Evolutionary conservation across 2,113 vertebrate genomes (phyloP), one percentile per base, ranked within the genome.

Genomic region (Noctilio leporinus): DNA sequence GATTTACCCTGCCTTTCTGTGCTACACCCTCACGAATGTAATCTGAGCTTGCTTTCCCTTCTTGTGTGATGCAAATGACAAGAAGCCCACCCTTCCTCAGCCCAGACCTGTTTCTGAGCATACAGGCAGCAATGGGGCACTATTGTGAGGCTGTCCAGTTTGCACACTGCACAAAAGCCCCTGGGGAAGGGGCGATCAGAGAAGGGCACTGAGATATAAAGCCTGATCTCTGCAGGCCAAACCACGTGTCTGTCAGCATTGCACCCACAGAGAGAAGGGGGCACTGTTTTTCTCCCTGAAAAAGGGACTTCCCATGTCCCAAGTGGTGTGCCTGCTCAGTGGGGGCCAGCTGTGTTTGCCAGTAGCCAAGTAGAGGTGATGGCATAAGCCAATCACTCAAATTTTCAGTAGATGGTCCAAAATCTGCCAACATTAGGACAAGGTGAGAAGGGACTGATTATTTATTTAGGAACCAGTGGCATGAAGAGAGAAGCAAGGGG

Each of bases 351-450:
- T 94, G 88, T 83, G 55, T 95, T 96, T 96, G 76, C 93, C 96
- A 96, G 64, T 78, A 81, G 76, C 88, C 95, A 90, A 86, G 93
- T 80, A 96, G 92, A 95, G 85, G 85, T 95, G 96, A 97, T 28
- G 62, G 84, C 75, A 88, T 55, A 72, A 94, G 75, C 72, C 95
- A 95, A 96, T 47, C 85, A 57, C 72, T 87, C 84, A 94, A 93
- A 40, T 72, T 91, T 96, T 91, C 85, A 80, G 81, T n/a, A n/a
- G 92, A 94, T 43, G 28, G 49, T 65, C 85, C 38, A 75, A 82
- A 95, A 85, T 94, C 91, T 96, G 77, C 95, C 45, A 22, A 47
- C 22, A 72, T 20, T 40, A 67, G 51, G 38, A 75, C 9, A 93
- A 26, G 65, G 69, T 87, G 92, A 73, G 49, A 80, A 80, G 83